Evolutionary conservation across 2,888 invertebrate species (phyloP).

Genomic region (Stenodera caucasica): DNA sequence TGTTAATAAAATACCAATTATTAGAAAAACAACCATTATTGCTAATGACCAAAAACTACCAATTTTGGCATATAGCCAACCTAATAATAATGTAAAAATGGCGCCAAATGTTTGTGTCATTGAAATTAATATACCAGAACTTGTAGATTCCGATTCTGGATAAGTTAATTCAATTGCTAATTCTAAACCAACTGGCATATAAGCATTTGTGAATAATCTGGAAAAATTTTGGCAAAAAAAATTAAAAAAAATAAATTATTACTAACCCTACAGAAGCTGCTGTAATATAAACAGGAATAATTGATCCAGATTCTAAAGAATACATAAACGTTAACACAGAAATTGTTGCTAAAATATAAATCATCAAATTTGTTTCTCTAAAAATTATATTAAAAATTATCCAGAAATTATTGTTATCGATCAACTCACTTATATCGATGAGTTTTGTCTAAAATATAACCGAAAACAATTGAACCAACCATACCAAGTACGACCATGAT

Average conservation of each 20-base stretch:
- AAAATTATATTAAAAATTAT: constrained; percentile 24
- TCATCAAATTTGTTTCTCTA: constrained; percentile 29
- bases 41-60: constrained; percentile 41
- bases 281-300: constrained; percentile 27
- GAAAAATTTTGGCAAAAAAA: too few relatives aligned
- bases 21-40: constrained; percentile 32
- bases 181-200: constrained; percentile 40
- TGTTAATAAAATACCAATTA: constrained; percentile 39
- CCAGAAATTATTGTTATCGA: too few relatives aligned
- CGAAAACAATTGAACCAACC: constrained; percentile 84
- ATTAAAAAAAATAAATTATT: constrained; percentile 6
- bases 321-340: constrained; percentile 30
- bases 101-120: constrained; percentile 35
- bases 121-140: constrained; percentile 36
- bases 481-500: constrained; percentile 87
- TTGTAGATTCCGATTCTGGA: constrained; percentile 37
- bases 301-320: constrained; percentile 28
- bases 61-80: constrained; percentile 32
- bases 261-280: constrained; percentile 32
- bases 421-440: constrained; percentile 78
- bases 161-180: constrained; percentile 39
- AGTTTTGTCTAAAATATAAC: constrained; percentile 86
- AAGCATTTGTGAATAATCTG: constrained; percentile 36
- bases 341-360: constrained; percentile 28
- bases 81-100: constrained; percentile 31